Evolutionary conservation across 2,113 vertebrate genomes (phyloP).

Genomic region (Cricetomys ansorgei): DNA sequence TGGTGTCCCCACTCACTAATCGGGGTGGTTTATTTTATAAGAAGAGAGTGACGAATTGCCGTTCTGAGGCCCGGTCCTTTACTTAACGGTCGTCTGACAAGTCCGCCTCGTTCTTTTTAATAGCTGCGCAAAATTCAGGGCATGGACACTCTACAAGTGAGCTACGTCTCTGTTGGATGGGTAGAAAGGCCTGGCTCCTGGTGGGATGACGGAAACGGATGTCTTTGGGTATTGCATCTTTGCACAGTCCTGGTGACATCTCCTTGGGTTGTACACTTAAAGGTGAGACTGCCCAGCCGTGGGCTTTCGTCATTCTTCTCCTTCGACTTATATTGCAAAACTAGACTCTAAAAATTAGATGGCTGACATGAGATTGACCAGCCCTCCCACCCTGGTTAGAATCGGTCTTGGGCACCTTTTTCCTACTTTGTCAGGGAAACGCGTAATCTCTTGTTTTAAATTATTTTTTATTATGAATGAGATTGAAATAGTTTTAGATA

Average conservation of each 20-base stretch:
- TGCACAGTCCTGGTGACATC: background rate
- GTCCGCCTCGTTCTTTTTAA: background rate
- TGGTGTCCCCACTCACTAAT: background rate
- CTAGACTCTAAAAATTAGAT: background rate
- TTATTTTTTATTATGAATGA: slow-evolving; percentile 56
- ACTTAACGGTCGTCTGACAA: background rate
- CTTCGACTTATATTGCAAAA: background rate
- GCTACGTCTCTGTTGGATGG: background rate
- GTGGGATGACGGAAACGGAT: background rate
- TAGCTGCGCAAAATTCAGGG: background rate
- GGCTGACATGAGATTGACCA: rapidly evolving
- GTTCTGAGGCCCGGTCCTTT: background rate
- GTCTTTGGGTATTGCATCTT: background rate
- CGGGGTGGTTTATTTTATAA: background rate
- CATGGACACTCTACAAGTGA: background rate
- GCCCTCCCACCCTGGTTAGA: background rate
- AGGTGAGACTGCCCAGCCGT: background rate
- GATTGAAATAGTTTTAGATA: slow-evolving; percentile 29
- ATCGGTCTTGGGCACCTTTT: background rate
- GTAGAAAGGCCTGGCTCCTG: background rate
- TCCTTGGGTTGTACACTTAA: background rate
- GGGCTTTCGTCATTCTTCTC: background rate
- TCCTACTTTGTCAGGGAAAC: background rate
- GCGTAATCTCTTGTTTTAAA: slow-evolving; percentile 18
- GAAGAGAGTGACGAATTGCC: background rate